Percentiles rank a stretch among this genome's conserved stretches.
phyloP scores from a whole-genome alignment of 2,888 invertebrate genomes.

The Syrphus vitripennis region DNA sequence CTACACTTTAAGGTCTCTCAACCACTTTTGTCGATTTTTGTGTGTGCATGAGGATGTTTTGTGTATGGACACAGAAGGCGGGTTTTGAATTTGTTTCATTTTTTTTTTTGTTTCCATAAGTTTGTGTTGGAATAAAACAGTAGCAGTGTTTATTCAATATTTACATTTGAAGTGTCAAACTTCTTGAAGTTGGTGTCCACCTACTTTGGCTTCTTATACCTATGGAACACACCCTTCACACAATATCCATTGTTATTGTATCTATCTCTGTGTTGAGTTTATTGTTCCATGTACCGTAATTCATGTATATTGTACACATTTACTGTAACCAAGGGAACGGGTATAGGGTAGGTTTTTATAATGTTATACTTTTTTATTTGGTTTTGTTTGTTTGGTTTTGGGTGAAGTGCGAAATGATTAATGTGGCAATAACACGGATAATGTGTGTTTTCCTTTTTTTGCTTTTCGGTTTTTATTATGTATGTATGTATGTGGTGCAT shows the following conservation, averaged over 20 bases:
- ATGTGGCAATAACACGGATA: slow-evolving; percentile 71
- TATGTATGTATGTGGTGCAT: slow-evolving; percentile 35
- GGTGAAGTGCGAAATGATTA: slow-evolving; percentile 71
- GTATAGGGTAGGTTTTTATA: slow-evolving; percentile 27
- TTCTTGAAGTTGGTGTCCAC: slow-evolving; percentile 63
- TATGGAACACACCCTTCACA: slow-evolving; percentile 60
- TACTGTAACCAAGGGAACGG: slow-evolving; percentile 29
- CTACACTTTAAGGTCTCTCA: neutral
- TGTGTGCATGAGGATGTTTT: neutral
- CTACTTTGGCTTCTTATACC: slow-evolving; percentile 62
- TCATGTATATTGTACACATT: neutral
- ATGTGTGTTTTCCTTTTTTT: slow-evolving; percentile 71
- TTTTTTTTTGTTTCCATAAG: neutral
- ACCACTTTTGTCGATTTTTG: neutral
- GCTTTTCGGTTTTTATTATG: slow-evolving; percentile 36
- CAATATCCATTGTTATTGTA: slow-evolving; percentile 4
- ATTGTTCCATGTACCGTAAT: neutral
- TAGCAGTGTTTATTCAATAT: slow-evolving; percentile 63
- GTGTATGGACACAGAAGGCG: slow-evolving; percentile 6
- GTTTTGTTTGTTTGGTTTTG: slow-evolving; percentile 55
- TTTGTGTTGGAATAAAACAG: slow-evolving; percentile 40
- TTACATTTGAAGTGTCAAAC: slow-evolving; percentile 70
- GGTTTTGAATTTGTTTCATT: neutral
- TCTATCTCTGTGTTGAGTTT: slow-evolving; percentile 13
- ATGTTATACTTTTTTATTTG: slow-evolving; percentile 50